These are phyloP conservation scores for Metaphire vulgaris DNA, from an alignment of 1,140 invertebrate genomes.

Conservation along the genomic window DNA sequence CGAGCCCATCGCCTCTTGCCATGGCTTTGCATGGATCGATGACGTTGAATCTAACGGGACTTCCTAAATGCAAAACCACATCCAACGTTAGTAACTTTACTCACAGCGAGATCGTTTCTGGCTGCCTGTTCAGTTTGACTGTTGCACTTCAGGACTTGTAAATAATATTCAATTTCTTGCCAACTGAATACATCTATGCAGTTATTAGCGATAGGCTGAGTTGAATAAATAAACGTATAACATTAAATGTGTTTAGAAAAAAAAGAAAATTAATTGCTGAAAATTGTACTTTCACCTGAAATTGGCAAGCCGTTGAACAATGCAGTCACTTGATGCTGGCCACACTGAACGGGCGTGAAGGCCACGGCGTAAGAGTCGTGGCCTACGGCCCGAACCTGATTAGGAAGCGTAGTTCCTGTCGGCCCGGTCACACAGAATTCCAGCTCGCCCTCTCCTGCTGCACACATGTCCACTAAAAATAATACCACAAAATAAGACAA, in stretches of 20 bases:
- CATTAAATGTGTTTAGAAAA: too few species aligned
- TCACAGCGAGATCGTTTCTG: too few species aligned
- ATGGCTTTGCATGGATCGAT: constrained; percentile 42
- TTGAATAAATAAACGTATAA: too few species aligned
- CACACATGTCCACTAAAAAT: background rate
- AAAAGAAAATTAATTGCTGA: too few species aligned
- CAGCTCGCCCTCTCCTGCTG: constrained; percentile 11
- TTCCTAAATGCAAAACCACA: constrained; percentile 34
- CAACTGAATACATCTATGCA: too few species aligned
- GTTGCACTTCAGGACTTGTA: too few species aligned
- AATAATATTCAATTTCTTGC: too few species aligned
- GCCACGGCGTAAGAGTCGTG: constrained; percentile 81
- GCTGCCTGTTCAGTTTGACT: too few species aligned
- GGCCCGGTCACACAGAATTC: constrained; percentile 14
- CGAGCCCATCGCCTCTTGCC: constrained; percentile 35
- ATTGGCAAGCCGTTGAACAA: constrained; percentile 26
- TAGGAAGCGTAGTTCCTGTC: constrained; percentile 53
- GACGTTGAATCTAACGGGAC: constrained; percentile 44
- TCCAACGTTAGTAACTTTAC: too few species aligned
- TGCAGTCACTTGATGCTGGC: constrained; percentile 29
- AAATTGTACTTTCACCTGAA: too few species aligned
- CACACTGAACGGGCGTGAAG: constrained; percentile 13
- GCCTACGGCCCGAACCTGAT: constrained; percentile 90
- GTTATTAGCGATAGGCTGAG: too few species aligned
- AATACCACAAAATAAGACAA: too few species aligned